Evolutionary conservation across 2,797 vertebrate genomes (phyloP), one percentile per base, ranked within the genome.

Genomic region (Muscicapa comitata): DNA sequence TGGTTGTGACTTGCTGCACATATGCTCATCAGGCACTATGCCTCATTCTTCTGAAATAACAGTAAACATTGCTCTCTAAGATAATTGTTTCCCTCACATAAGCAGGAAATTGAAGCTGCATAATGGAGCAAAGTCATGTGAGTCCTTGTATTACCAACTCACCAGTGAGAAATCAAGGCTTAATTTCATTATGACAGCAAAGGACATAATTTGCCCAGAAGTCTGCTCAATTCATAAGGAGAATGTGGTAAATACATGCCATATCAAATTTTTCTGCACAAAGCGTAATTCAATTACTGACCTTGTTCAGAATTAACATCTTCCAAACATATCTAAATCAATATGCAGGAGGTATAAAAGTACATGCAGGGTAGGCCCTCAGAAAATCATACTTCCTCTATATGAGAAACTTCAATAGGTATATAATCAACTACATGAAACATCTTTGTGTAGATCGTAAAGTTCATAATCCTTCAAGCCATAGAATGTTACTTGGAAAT

Each of bases 251-350:
- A 85, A 77, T 33, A 62, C 38, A 53, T 23, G 37, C 29, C 17
- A 4, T 31, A 68, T 26, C 37, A 9, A 71, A 17, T 59, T 84
- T 47, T 82, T 54, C 45, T 78, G 29, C 40, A 63, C 13, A 23
- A 77, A 90, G 28, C 58, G 21, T 23, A 12, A 55, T 61, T 90
- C 62, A 90, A 17, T 95, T 87, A 97, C 93, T 97, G 58, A 98
- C 97, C 92, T 97, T 88, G 26, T 95, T 93, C 68, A 70, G 58
- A 90, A 95, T 89, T 42, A 98, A 55, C 74, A 95, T 73, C 91
- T 96, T 97, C 95, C 96, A 97, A 75, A 95, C 1, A 59, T 96
- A 98, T 42, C 91, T 96, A 93, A 97, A 98, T 78, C 76, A 86
- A 54, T 97, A 48, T 96, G 55, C 55, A 72, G 97, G 95, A 86